Evolutionary conservation across 2,797 vertebrate genomes (phyloP), one percentile per base, ranked within the genome.

Genomic region (Betta splendens): DNA sequence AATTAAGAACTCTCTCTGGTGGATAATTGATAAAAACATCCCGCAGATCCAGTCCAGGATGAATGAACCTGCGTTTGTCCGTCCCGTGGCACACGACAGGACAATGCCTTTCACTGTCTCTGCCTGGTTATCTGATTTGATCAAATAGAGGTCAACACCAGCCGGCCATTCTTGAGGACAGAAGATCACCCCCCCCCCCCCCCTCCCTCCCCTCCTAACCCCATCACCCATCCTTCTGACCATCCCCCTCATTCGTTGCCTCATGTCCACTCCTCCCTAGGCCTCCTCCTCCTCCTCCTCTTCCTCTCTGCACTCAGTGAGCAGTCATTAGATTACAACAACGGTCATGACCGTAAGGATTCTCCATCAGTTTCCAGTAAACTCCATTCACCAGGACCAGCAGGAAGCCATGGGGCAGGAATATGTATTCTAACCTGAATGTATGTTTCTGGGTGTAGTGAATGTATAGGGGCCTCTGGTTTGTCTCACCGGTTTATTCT

Each of bases 361-460:
- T 76, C 80, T 86, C 87, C 82, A 89, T 87, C 87, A 87, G 89
- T 89, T 92, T 91, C 88, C 87, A 80, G 90, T 89, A 92, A 92
- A 90, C 85, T 84, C 85, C 71, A 85, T 90, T 90, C 79, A 72
- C 85, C 0, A 51, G 77, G 72, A 75, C 23, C 77, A 76, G 74
- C 61, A 63, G 69, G 66, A 75, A 55, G 51, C 59, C 62, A 31
- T 28, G 42, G 43, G 59, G 68, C 37, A 45, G 33, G 43, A 43
- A 23, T 42, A 40, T 53, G 52, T 46, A 61, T 64, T 38, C 45
- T n/a, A 16, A 71, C 58, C 26, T 25, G 15, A 20, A 36, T 44
- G 40, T 16, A 33, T 43, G 49, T 16, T 49, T 32, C 46, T 31
- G 36, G 16, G 38, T 9, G n/a, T n/a, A n/a, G n/a, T n/a, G n/a